phyloP scores from a whole-genome alignment of 2,797 vertebrate genomes.

The Muscicapa striata region DNA sequence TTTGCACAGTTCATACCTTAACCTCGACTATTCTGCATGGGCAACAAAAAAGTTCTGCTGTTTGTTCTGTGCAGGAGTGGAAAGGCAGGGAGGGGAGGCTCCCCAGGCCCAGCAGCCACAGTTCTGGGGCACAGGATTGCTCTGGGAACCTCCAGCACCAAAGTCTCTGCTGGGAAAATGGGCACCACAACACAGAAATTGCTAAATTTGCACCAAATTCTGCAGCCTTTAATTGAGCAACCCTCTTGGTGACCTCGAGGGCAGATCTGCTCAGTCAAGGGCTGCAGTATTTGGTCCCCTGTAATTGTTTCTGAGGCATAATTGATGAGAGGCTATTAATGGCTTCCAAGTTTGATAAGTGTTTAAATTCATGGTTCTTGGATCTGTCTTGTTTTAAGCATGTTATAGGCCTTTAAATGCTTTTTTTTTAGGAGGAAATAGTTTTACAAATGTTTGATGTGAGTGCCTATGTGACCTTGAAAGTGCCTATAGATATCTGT shows the following conservation, averaged over 20 bases:
- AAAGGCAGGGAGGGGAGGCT: background rate
- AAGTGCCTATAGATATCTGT: background rate
- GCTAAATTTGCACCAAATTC: background rate
- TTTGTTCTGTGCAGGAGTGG: background rate
- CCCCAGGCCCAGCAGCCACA: background rate
- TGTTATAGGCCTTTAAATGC: background rate
- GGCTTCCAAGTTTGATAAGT: constrained; percentile 27
- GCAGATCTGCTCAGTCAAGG: background rate
- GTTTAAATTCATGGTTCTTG: constrained; percentile 17
- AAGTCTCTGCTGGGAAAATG: background rate
- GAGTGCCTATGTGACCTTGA: background rate
- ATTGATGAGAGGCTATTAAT: constrained; percentile 45
- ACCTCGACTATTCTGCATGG: background rate
- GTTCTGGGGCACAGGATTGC: background rate
- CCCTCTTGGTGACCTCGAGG: background rate
- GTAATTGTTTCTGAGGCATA: constrained; percentile 31
- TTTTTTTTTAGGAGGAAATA: background rate
- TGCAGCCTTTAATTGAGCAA: background rate
- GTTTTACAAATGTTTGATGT: background rate
- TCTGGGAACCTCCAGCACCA: background rate
- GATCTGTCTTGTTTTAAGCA: background rate
- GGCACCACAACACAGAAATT: background rate
- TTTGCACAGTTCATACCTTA: background rate
- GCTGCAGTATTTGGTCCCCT: constrained; percentile 19
- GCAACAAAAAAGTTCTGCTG: background rate